Evolutionary conservation across 2,888 invertebrate genomes (phyloP), one percentile per base, ranked within the genome.

Genomic region (Dasysyrphus albostriatus): DNA sequence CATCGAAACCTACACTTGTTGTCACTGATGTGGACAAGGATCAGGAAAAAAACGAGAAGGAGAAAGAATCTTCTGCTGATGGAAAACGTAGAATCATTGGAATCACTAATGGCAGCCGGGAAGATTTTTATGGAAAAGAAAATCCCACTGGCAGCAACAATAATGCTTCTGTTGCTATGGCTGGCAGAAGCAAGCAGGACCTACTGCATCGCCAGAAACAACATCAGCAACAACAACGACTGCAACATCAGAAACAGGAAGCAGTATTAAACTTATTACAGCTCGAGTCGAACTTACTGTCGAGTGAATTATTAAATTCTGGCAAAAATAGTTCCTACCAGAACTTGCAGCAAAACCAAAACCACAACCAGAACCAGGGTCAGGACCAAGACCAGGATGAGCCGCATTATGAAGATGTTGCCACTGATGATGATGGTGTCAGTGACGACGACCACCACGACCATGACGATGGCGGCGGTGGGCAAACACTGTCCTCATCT

Each of bases 261-360:
- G 83, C 83, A 16, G 69, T 88, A 69, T 73, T 88, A 77, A 83
- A 76, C 70, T 69, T 85, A 88, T 85, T 89, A 69, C 88, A 88
- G 74, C 81, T 88, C 73, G 88, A 89, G 88, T 89, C 88, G 77
- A 89, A 89, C 88, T 88, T 88, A 24, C 83, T 88, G 67, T 83
- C 83, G 61, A 76, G 76, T 76, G 79, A 75, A 76, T 67, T 83
- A 78, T 85, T 81, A 85, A 85, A 85, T 77, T 82, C 82, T 37
- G 42, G 42, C 69, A 65, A 77, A 44, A 77, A 49, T 54, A 24
- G 19, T 42, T 58, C 70, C 51, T 78, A 82, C 34, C 77, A 85
- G 74, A 82, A 85, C 29, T 67, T 81, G 61, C 73, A 51, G n/a
- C 84, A 77, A 19, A 44, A 70, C 24, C 67, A 67, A 37, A 65